Evolutionary conservation across 2,797 vertebrate genomes (phyloP).

Genomic region (Arnoldichthys spilopterus): DNA sequence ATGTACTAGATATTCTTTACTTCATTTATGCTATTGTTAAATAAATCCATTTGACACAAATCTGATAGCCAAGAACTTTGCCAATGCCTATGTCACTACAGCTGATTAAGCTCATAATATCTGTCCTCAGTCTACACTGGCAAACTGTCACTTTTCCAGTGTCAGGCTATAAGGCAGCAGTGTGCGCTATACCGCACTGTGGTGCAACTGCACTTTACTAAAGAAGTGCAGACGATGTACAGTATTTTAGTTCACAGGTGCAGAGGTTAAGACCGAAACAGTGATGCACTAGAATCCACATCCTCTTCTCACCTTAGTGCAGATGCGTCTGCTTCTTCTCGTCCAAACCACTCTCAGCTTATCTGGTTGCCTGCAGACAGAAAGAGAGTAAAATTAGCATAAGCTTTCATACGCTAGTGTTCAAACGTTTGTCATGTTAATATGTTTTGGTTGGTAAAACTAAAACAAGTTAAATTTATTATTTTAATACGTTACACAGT

Average conservation of each 20-base stretch:
- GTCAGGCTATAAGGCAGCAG: background rate
- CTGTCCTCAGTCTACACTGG: background rate
- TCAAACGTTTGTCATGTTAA: too few relatives aligned
- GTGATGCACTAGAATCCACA: constrained; percentile 1
- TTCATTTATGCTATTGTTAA: too few relatives aligned
- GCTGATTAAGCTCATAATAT: background rate
- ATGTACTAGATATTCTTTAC: too few relatives aligned
- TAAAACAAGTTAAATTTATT: background rate
- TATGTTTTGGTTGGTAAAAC: too few relatives aligned
- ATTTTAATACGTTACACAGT: background rate
- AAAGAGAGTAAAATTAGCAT: background rate
- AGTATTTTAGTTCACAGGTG: background rate
- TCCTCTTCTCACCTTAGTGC: constrained; percentile 82
- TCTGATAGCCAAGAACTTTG: too few relatives aligned
- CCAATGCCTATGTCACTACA: background rate
- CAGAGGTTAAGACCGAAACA: constrained; percentile 5
- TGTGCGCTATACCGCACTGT: too few relatives aligned
- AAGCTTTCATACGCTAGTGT: background rate
- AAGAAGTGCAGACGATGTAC: background rate
- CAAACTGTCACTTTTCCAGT: background rate
- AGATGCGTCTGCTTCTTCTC: constrained; percentile 88
- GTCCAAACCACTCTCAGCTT: constrained; percentile 93
- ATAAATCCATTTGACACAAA: too few relatives aligned
- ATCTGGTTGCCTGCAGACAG: constrained; percentile 86
- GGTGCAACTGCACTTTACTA: too few relatives aligned